Conservation (phyloP, 2,888 invertebrate species). For the Cheilosia scutellata region DNA sequence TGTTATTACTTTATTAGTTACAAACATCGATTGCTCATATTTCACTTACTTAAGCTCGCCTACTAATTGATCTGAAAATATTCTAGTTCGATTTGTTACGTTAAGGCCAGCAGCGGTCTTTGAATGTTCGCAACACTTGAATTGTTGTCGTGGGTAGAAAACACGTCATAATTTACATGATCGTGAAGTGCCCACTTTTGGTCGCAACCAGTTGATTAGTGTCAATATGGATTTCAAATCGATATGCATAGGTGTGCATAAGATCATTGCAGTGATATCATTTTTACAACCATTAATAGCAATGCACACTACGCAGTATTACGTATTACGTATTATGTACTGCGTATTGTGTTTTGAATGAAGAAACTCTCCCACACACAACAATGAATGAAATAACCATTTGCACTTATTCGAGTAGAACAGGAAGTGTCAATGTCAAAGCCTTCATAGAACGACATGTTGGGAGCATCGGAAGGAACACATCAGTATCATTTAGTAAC, state of each 20-base stretch:
- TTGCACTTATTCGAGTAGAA: too few relatives aligned
- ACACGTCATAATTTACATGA: not conserved
- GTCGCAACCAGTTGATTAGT: not conserved
- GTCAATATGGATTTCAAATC: not conserved
- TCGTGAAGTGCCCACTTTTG: not conserved
- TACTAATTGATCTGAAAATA: not conserved
- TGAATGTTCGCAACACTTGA: not conserved
- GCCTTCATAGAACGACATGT: too few relatives aligned
- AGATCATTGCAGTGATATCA: constrained; percentile 1
- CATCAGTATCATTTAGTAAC: too few relatives aligned
- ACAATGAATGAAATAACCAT: too few relatives aligned
- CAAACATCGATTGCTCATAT: constrained; percentile 3
- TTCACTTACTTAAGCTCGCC: not conserved
- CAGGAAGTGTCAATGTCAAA: too few relatives aligned
- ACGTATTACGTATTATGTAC: too few relatives aligned
- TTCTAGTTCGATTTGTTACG: not conserved
- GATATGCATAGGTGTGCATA: not conserved
- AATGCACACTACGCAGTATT: too few relatives aligned
- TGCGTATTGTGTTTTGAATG: too few relatives aligned
- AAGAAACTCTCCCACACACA: too few relatives aligned
- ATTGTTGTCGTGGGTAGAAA: not conserved
- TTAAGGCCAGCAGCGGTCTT: not conserved
- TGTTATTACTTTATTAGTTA: not conserved
- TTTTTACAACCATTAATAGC: not conserved
- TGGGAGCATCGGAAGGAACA: too few relatives aligned